Conservation (phyloP, 2,113 vertebrate species). For the Erpornis zantholeuca region DNA sequence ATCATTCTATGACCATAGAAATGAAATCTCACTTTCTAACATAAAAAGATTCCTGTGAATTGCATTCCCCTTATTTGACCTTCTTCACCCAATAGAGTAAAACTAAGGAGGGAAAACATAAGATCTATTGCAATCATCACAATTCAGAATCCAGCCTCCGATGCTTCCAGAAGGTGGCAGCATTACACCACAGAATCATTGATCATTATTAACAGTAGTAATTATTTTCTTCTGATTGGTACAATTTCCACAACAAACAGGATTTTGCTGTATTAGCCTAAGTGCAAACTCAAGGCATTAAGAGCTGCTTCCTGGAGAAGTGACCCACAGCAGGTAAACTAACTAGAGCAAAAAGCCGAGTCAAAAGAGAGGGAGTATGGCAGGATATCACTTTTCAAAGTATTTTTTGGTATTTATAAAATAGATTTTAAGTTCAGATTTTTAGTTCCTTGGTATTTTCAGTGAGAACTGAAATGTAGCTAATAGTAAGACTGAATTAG, state of each 20-base stretch:
- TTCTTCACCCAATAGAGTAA: not conserved
- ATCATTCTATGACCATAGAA: not conserved
- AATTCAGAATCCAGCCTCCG: not conserved
- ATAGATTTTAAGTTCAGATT: not conserved
- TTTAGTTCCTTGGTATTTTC: not conserved
- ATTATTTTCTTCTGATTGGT: not conserved
- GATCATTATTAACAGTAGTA: not conserved
- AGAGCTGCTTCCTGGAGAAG: not conserved
- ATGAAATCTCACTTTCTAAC: not conserved
- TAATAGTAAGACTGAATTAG: not conserved
- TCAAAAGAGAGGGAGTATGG: not conserved
- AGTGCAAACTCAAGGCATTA: not conserved
- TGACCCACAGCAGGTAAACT: not conserved
- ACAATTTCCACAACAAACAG: not conserved
- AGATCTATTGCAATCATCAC: not conserved
- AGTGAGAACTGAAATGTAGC: not conserved
- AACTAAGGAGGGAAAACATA: not conserved
- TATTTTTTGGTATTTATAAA: not conserved
- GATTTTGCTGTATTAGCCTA: not conserved
- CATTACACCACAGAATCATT: not conserved
- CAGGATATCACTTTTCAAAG: not conserved
- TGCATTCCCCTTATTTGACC: not conserved
- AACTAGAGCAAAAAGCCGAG: not conserved
- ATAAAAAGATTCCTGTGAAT: not conserved
- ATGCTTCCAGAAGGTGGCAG: not conserved